Evolutionary conservation across 2,113 vertebrate species (phyloP).

Genomic region (Tylochromis polylepis): DNA sequence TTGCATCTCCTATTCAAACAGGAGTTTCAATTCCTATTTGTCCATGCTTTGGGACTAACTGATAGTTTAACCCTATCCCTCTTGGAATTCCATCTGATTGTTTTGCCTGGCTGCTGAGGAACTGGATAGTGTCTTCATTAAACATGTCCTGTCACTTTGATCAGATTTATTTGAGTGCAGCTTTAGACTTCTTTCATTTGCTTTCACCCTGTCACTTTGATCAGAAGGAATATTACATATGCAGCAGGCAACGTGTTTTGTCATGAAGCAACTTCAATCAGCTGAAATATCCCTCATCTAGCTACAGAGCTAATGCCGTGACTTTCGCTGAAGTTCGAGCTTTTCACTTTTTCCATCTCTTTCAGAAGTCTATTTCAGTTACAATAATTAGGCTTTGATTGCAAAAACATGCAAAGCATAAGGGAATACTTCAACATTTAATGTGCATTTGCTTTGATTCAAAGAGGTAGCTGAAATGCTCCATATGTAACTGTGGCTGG

Average conservation of each 20-base stretch:
- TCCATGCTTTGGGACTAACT: not conserved
- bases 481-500: not conserved
- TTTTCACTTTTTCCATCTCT: not conserved
- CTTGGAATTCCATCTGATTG: slow-evolving; percentile 27
- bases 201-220: slow-evolving; percentile 2
- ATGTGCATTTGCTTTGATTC: not conserved
- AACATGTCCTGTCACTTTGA: slow-evolving; percentile 25
- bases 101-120: slow-evolving; percentile 39
- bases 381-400: not conserved
- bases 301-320: not conserved
- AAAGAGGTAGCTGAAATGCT: not conserved
- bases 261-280: not conserved
- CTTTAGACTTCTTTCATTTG: slow-evolving; percentile 30
- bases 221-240: not conserved
- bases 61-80: not conserved
- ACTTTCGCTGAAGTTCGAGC: not conserved
- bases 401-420: not conserved
- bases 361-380: not conserved
- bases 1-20: not conserved
- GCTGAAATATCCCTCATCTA: not conserved
- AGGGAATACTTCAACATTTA: not conserved
- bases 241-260: not conserved
- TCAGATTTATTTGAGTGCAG: slow-evolving; percentile 33
- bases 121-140: slow-evolving; percentile 12
- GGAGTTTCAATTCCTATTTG: not conserved